These are phyloP conservation scores for Lytechinus variegatus DNA, from an alignment of 35 echinoderm and acorn worm genomes.

Conservation along the genomic window DNA sequence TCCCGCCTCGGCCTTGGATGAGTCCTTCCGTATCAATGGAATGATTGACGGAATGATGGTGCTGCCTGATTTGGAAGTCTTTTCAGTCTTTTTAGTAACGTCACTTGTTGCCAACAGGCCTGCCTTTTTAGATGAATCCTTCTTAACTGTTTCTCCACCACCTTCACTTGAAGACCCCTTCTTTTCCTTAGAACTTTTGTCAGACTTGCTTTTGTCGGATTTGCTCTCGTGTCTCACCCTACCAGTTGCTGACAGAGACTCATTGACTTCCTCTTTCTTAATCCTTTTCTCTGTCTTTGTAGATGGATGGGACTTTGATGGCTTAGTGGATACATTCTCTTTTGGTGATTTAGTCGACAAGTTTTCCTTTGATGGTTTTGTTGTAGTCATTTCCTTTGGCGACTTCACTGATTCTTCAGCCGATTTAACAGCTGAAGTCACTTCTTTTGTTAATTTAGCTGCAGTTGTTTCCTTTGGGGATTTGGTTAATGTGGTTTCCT, in stretches of 20 bases:
- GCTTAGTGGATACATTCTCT: not conserved
- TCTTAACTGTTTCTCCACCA: not conserved
- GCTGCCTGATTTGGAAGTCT: conserved; percentile 21
- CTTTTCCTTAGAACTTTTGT: conserved; percentile 5
- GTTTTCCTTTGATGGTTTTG: conserved; percentile 12
- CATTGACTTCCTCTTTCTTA: not conserved
- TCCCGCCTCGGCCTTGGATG: not conserved
- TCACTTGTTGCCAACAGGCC: not conserved
- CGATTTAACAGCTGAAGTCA: not conserved
- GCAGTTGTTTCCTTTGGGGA: not conserved
- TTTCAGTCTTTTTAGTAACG: not conserved
- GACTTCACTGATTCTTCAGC: not conserved
- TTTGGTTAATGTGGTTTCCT: not conserved
- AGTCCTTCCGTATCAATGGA: not conserved
- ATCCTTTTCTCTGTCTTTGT: conserved; percentile 2
- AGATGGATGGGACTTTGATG: not conserved
- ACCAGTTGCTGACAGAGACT: not conserved
- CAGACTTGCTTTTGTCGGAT: not conserved
- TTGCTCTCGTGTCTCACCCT: conserved; percentile 11
- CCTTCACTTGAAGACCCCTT: not conserved
- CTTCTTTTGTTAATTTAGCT: not conserved
- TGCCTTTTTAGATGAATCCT: not conserved
- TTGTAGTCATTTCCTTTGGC: not conserved
- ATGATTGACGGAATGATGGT: not conserved
- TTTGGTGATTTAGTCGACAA: conserved; percentile 4